phyloP scores from a whole-genome alignment of 2,113 vertebrate species.

The Leptobrachium ailaonicum region DNA sequence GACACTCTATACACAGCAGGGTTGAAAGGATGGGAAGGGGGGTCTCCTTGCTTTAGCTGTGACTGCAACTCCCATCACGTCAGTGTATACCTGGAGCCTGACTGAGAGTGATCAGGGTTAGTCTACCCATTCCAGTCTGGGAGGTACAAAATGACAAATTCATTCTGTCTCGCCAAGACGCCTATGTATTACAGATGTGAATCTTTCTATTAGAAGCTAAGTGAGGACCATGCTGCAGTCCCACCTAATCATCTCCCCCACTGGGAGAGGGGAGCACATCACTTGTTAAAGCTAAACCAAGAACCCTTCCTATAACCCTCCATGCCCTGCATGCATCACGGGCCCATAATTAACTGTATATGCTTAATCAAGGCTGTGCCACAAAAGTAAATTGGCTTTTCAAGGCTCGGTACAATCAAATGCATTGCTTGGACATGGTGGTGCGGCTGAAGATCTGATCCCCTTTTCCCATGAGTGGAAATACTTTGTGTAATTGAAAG shows the following conservation, averaged over 20 bases:
- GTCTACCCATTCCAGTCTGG: neutral
- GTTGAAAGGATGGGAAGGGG: no score
- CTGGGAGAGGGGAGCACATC: neutral
- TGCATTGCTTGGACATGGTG: conserved; percentile 70
- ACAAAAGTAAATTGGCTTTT: conserved; percentile 58
- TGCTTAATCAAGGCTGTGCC: conserved; percentile 50
- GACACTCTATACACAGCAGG: no score
- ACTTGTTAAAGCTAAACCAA: conserved; percentile 10
- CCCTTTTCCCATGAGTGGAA: conserved; percentile 68
- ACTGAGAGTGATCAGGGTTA: neutral
- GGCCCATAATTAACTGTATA: conserved; percentile 43
- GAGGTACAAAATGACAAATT: neutral
- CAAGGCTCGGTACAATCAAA: conserved; percentile 63
- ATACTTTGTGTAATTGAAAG: conserved; percentile 77
- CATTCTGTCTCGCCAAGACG: neutral
- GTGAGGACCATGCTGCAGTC: conserved; percentile 26
- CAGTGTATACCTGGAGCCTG: neutral
- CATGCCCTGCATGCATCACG: conserved; percentile 6
- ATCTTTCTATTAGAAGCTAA: neutral
- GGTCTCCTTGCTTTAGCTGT: no score
- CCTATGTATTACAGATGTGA: neutral
- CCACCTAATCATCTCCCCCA: neutral
- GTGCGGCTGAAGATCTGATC: conserved; percentile 69
- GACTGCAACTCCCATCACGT: neutral
- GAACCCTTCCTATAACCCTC: conserved; percentile 3